phyloP scores from a whole-genome alignment of 2,888 invertebrate species.

The Philopedon plagiatum region DNA sequence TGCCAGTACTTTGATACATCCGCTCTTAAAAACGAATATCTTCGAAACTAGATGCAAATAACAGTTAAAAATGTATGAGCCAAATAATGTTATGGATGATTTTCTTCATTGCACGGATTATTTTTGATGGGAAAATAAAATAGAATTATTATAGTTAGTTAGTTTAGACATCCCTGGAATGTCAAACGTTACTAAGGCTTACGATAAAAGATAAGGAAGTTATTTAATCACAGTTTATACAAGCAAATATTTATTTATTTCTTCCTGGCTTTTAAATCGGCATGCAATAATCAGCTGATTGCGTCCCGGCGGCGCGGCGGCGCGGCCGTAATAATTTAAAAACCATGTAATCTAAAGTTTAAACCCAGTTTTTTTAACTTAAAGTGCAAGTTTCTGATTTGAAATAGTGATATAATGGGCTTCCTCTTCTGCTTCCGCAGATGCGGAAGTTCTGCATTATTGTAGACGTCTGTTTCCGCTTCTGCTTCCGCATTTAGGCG shows the following conservation, averaged over 20 bases:
- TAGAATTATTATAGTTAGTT: background rate
- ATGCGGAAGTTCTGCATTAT: no score
- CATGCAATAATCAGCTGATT: slow-evolving; percentile 12
- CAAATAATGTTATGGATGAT: no score
- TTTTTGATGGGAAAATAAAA: background rate
- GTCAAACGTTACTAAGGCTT: background rate
- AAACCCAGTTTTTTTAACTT: background rate
- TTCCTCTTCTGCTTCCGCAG: no score
- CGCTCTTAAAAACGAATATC: no score
- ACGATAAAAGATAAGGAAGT: slow-evolving; percentile 12
- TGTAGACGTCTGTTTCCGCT: no score
- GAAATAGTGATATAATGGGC: no score
- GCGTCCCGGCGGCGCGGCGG: no score
- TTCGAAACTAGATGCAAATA: no score
- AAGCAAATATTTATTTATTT: slow-evolving; percentile 18
- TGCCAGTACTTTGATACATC: no score
- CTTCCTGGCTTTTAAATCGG: slow-evolving; percentile 10
- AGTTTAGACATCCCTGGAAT: background rate
- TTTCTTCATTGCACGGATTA: no score
- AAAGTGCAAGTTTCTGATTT: background rate
- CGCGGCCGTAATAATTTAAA: background rate
- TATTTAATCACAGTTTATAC: slow-evolving; percentile 4
- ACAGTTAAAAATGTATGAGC: no score
- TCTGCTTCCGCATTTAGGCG: no score
- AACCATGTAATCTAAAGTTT: background rate